phyloP scores from a whole-genome alignment of 2,797 vertebrate genomes.

The Tragelaphus eurycerus region DNA sequence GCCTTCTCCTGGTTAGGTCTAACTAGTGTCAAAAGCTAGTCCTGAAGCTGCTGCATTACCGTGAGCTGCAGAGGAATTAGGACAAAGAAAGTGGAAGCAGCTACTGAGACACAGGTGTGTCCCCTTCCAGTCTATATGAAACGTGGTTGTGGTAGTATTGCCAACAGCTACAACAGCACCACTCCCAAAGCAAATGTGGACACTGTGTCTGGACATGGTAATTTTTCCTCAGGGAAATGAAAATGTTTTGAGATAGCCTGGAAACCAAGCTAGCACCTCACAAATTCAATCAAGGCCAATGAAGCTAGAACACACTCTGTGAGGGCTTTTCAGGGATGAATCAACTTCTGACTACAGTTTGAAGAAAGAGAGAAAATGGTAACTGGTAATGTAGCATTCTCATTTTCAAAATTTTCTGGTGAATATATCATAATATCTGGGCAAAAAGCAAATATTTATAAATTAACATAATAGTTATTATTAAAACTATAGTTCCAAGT shows the following conservation, averaged over 20 bases:
- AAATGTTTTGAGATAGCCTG: neutral
- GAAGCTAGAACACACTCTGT: neutral
- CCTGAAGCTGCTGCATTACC: neutral
- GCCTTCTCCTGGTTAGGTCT: neutral
- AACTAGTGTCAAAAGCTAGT: neutral
- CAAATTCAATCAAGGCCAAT: neutral
- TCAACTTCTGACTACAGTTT: neutral
- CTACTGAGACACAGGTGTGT: neutral
- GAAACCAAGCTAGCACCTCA: neutral
- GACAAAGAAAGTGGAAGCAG: neutral
- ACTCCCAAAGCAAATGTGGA: neutral
- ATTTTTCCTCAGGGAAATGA: neutral
- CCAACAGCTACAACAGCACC: neutral
- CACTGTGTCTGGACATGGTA: neutral
- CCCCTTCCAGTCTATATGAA: neutral
- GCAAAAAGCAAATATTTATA: constrained; percentile 3
- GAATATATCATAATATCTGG: neutral
- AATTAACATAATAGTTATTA: neutral
- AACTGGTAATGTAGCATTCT: neutral
- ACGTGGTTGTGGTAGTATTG: neutral
- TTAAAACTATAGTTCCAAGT: neutral
- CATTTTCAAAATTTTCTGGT: constrained; percentile 18
- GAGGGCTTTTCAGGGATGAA: neutral
- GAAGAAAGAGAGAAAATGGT: neutral
- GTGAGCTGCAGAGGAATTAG: neutral